Evolutionary conservation across 2,797 vertebrate species (phyloP).

Genomic region (Eptatretus atami): DNA sequence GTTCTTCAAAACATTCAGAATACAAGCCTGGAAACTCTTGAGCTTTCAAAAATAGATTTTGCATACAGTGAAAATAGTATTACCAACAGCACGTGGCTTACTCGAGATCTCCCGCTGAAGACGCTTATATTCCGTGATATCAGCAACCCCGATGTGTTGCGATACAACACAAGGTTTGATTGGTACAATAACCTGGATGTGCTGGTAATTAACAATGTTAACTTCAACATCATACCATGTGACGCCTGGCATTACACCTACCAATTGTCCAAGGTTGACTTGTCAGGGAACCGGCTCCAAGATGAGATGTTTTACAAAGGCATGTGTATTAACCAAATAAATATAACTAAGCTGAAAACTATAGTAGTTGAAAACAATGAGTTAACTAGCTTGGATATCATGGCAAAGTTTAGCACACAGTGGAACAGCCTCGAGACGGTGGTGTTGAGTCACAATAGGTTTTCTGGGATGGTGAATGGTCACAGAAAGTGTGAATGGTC

Average conservation of each 20-base stretch:
- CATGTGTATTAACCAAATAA: conserved; percentile 17
- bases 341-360: conserved; percentile 16
- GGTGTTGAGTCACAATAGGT: conserved; percentile 23
- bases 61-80: conserved; percentile 23
- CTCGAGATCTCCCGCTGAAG: conserved; percentile 18
- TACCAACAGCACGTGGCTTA: conserved; percentile 12
- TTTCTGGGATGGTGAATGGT: conserved; percentile 13
- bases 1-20: conserved; percentile 21
- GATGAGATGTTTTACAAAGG: conserved; percentile 20
- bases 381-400: conserved; percentile 16
- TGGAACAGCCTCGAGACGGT: conserved; percentile 20
- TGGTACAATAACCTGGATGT: conserved; percentile 26
- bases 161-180: conserved; percentile 42
- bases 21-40: conserved; percentile 14
- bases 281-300: conserved; percentile 23
- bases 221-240: conserved; percentile 35
- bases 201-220: conserved; percentile 23
- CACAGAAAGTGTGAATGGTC: conserved; percentile 19
- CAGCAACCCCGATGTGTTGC: conserved; percentile 38
- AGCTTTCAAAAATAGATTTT: conserved; percentile 31
- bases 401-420: conserved; percentile 16
- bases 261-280: conserved; percentile 16
- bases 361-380: conserved; percentile 21
- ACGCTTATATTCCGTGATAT: conserved; percentile 29
- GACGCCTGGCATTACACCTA: conserved; percentile 29